Evolutionary conservation across 2,888 invertebrate species (phyloP).

Genomic region (Anagyrus pseudococci): DNA sequence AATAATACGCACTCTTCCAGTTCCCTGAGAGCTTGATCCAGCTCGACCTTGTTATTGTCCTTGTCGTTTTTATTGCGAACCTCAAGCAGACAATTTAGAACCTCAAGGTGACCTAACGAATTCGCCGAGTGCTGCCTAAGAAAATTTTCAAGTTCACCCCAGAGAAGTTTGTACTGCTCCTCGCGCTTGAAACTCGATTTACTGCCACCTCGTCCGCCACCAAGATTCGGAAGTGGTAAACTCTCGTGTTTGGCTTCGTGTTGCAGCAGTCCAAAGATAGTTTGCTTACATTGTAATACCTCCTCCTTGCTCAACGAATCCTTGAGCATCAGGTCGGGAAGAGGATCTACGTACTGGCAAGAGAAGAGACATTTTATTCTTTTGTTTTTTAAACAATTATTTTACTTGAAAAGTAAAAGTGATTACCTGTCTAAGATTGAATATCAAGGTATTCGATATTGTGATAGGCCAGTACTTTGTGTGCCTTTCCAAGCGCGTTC

Average conservation of each 20-base stretch:
- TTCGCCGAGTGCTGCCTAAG: constrained; percentile 70
- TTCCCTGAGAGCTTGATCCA: constrained; percentile 68
- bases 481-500: constrained; percentile 75
- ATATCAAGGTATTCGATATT: constrained; percentile 86
- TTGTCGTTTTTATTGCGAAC: constrained; percentile 67
- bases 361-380: not conserved
- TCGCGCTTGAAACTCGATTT: constrained; percentile 68
- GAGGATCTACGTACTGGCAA: constrained; percentile 83
- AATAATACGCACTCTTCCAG: constrained; percentile 63
- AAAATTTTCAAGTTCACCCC: constrained; percentile 87
- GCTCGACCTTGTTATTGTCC: constrained; percentile 67
- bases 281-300: constrained; percentile 83
- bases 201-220: constrained; percentile 69
- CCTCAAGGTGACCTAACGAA: constrained; percentile 78
- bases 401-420: not conserved
- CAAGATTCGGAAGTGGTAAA: constrained; percentile 74
- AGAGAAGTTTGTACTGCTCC: constrained; percentile 90
- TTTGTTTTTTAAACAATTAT: not conserved
- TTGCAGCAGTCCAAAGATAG: constrained; percentile 79
- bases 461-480: constrained; percentile 90
- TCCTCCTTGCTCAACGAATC: constrained; percentile 86
- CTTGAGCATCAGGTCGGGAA: constrained; percentile 80
- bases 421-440: constrained; percentile 77
- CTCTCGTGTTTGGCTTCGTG: constrained; percentile 86
- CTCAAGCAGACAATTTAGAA: constrained; percentile 83